Evolutionary conservation across 1,140 invertebrate species (phyloP).

Genomic region (Tribolium madens): DNA sequence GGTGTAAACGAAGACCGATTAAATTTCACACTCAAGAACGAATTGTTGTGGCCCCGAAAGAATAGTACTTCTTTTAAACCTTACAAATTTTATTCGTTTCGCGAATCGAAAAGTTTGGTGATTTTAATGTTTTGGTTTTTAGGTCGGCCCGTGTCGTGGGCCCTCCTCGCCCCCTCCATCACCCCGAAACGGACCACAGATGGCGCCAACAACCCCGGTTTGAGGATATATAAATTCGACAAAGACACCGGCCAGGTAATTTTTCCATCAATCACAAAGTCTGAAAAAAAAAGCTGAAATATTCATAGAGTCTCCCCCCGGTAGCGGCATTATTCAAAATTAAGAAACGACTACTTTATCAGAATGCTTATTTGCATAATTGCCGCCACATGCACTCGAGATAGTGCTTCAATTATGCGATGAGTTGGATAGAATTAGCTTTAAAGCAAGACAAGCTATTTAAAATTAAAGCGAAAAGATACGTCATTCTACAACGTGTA

Average conservation of each 20-base stretch:
- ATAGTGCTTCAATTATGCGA: conserved; percentile 29
- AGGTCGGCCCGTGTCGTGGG: conserved; percentile 85
- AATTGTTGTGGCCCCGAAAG: too few relatives aligned
- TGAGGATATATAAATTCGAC: conserved; percentile 91
- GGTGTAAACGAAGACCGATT: too few relatives aligned
- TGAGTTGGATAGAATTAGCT: conserved; percentile 27
- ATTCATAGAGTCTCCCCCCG: conserved; percentile 11
- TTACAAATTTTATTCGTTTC: too few relatives aligned
- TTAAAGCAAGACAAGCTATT: conserved; percentile 8
- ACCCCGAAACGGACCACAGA: conserved; percentile 81
- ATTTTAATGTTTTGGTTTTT: too few relatives aligned
- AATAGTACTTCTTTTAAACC: too few relatives aligned
- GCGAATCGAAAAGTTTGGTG: too few relatives aligned
- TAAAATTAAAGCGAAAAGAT: background rate
- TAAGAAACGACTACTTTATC: conserved; percentile 35
- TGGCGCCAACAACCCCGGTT: conserved; percentile 87
- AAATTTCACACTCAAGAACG: too few relatives aligned
- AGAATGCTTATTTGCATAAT: conserved; percentile 31
- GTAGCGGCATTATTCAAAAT: conserved; percentile 26
- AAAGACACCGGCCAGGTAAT: conserved; percentile 82
- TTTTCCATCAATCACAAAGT: conserved; percentile 46
- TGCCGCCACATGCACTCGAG: conserved; percentile 14
- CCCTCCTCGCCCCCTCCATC: conserved; percentile 87
- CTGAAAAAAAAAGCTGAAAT: conserved; percentile 14
- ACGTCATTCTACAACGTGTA: too few relatives aligned